phyloP scores from a whole-genome alignment of 2,888 invertebrate species.

The Rhorus exstirpatorius region DNA sequence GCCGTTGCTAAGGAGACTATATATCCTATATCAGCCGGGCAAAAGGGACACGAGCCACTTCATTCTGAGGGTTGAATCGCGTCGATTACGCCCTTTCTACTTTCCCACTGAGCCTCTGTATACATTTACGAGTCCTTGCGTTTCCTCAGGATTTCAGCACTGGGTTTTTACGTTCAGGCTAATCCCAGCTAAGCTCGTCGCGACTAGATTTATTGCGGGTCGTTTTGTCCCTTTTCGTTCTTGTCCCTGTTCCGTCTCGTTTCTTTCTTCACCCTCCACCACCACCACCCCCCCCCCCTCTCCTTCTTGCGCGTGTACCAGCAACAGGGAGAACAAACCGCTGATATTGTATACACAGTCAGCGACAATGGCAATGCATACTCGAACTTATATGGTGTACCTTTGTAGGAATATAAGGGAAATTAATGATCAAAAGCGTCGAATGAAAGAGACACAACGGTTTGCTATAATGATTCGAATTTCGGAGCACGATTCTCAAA shows the following conservation, averaged over 20 bases:
- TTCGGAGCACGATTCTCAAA: no score
- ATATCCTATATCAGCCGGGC: not conserved
- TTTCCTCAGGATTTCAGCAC: constrained; percentile 20
- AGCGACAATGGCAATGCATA: no score
- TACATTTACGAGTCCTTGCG: constrained; percentile 6
- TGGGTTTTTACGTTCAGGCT: constrained; percentile 46
- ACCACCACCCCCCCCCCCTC: not conserved
- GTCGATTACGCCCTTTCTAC: constrained; percentile 8
- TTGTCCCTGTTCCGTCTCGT: constrained; percentile 21
- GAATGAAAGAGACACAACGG: no score
- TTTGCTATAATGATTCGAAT: no score
- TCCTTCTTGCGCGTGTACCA: not conserved
- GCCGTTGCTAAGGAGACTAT: constrained; percentile 1
- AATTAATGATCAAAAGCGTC: no score
- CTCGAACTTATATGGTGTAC: no score
- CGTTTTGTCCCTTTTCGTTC: constrained; percentile 40
- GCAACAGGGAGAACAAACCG: constrained; percentile 3
- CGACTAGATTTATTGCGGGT: constrained; percentile 63
- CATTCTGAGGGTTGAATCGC: not conserved
- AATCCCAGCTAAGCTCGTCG: constrained; percentile 63
- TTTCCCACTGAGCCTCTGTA: no score
- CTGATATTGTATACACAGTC: not conserved
- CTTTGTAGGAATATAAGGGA: no score
- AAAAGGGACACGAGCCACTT: not conserved
- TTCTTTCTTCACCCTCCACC: not conserved